Evolutionary conservation across 2,797 vertebrate species (phyloP).

Genomic region (Setipinna tenuifilis): DNA sequence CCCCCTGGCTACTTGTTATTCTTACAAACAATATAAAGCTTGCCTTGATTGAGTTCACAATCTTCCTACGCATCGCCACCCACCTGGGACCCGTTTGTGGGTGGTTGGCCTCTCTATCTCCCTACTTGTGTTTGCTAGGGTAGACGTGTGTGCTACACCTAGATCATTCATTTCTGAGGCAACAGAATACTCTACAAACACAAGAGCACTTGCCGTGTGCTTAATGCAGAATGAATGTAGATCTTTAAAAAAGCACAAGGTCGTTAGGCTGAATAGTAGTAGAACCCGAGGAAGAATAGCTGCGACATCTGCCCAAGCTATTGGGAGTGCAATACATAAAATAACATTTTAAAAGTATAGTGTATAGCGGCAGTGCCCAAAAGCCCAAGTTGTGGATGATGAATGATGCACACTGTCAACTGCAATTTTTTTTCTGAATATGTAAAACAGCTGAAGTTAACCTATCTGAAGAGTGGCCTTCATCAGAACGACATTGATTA

Average conservation of each 20-base stretch:
- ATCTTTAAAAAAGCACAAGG: not conserved
- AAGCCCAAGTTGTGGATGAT: not conserved
- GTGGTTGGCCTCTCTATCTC: slow-evolving; percentile 18
- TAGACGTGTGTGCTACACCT: not conserved
- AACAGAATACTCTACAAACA: not conserved
- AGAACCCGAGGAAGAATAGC: too few species aligned
- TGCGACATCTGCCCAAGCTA: too few species aligned
- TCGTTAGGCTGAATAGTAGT: not conserved
- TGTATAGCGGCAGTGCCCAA: not conserved
- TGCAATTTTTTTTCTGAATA: not conserved
- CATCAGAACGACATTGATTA: slow-evolving; percentile 34
- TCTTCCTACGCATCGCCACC: slow-evolving; percentile 12
- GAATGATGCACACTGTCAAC: not conserved
- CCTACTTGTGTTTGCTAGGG: not conserved
- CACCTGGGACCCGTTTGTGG: slow-evolving; percentile 7
- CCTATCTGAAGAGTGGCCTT: slow-evolving; percentile 29
- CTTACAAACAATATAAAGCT: slow-evolving; percentile 1
- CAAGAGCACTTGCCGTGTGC: not conserved
- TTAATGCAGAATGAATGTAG: not conserved
- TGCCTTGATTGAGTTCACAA: slow-evolving; percentile 22
- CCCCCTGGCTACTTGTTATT: not conserved
- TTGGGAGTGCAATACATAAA: too few species aligned
- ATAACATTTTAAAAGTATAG: too few species aligned
- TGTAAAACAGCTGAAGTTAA: not conserved
- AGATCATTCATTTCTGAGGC: not conserved